Conservation (phyloP, 2,113 vertebrate species). For the Anguilla rostrata region DNA sequence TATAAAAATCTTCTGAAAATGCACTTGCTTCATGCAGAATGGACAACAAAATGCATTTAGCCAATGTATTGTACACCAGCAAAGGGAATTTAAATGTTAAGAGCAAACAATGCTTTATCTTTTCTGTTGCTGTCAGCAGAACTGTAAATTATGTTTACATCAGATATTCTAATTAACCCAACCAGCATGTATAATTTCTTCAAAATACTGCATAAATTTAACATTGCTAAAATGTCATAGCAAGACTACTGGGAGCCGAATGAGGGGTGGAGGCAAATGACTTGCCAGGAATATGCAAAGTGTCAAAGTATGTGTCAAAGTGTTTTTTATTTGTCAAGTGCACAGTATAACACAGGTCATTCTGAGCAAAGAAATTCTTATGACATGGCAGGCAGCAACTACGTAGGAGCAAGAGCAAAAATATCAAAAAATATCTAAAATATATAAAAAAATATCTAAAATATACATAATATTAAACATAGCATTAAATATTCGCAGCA, state of each 20-base stretch:
- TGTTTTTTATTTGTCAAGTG: no score
- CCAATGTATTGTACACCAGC: background rate
- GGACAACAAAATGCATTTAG: background rate
- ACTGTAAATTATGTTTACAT: conserved; percentile 8
- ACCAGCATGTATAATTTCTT: background rate
- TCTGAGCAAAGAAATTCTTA: no score
- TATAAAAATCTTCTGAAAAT: background rate
- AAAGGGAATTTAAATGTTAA: background rate
- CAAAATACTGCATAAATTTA: background rate
- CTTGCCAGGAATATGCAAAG: background rate
- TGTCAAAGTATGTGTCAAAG: no score
- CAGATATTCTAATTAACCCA: conserved; percentile 4
- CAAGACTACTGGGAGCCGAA: background rate
- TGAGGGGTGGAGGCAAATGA: background rate
- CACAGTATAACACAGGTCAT: no score
- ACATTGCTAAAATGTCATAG: background rate
- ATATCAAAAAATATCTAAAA: no score
- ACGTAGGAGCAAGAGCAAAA: no score
- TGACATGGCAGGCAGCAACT: no score
- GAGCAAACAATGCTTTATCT: background rate
- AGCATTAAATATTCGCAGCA: no score
- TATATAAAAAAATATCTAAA: no score
- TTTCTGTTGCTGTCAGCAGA: background rate
- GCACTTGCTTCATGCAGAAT: background rate
- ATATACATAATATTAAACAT: no score